Base-by-base conservation (phyloP, 2,113 vertebrate genomes). In the Pollachius pollachius region DNA sequence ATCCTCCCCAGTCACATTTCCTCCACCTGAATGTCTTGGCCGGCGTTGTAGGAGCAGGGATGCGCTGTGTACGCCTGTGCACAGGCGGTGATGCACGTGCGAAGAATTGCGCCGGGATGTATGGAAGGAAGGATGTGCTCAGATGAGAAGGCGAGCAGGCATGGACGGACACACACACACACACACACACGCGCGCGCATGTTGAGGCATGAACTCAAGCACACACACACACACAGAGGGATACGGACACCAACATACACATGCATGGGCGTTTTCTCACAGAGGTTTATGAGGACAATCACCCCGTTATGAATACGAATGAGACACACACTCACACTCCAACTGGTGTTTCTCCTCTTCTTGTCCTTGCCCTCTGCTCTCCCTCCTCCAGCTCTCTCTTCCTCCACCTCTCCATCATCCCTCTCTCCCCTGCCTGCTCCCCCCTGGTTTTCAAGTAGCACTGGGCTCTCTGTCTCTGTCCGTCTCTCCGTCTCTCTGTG, bases 1-100 rank as follows among this genome's bases (percentile, higher is more conserved):
- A 89, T 88, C 89, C 87, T 83, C 81, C 85, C 81, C 86, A 88
- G 84, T 90, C 91, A 91, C 82, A 89, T 87, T 89, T 81, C 81
- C 82, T 62, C 84, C 88, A 81, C 89, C 90, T 90, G 81, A 90
- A 91, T 88, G 87, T 84, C 84, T 85, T 74, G 84, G 87, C 89
- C 87, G 90, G 88, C 89, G 88, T 86, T 80, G 84, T 89, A 82
- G 80, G 85, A 85, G 87, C 80, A 77, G 78, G 87, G 85, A 83
- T 75, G 82, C 34, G 41, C 78, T 82, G 80, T 78, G 73, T 69
- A 70, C 82, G 75, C 79, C 83, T 76, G 86, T 82, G 85, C 87
- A 84, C 83, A 79, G 81, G 89, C 85, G 79, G 85, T 83, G 72
- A 68, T 9, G 18, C 37, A 0, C 27, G 27, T 27, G 27, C 27